Evolutionary conservation across 2,888 invertebrate genomes (phyloP).

Genomic region (Scaptodrosophila latifasciaeformis): DNA sequence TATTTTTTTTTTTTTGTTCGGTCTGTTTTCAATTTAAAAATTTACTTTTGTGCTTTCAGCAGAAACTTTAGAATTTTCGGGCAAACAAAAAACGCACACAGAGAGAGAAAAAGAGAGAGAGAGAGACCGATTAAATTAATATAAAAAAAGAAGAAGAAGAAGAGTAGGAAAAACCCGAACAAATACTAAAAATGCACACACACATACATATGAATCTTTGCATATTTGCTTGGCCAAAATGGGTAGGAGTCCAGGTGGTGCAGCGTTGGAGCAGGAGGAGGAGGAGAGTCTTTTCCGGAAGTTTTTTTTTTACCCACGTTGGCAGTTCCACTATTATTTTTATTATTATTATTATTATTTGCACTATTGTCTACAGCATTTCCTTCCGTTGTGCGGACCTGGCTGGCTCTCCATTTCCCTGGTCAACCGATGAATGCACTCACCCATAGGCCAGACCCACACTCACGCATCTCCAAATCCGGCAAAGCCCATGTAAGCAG

Average conservation of each 20-base stretch:
- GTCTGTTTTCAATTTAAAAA: conserved; percentile 18
- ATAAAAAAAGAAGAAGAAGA: too few relatives aligned
- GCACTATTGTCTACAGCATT: conserved; percentile 40
- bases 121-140: too few relatives aligned
- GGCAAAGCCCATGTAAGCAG: too few relatives aligned
- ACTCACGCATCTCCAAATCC: too few relatives aligned
- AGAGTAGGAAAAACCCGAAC: too few relatives aligned
- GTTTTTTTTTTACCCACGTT: too few relatives aligned
- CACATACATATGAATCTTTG: not conserved
- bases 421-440: conserved; percentile 31
- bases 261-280: too few relatives aligned
- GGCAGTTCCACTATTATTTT: conserved; percentile 16
- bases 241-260: not conserved
- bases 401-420: conserved; percentile 5
- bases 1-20: not conserved
- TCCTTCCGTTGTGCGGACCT: conserved; percentile 28
- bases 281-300: too few relatives aligned
- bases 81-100: too few relatives aligned
- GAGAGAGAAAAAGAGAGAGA: too few relatives aligned
- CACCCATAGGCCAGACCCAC: conserved; percentile 10
- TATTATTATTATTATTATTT: conserved; percentile 41
- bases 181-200: too few relatives aligned
- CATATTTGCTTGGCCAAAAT: not conserved
- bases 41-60: conserved; percentile 13
- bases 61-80: too few relatives aligned